Base-by-base conservation (phyloP, 30 jellyfish, hydroid and myxozoan genomes). In the Rhopilema esculentum region DNA sequence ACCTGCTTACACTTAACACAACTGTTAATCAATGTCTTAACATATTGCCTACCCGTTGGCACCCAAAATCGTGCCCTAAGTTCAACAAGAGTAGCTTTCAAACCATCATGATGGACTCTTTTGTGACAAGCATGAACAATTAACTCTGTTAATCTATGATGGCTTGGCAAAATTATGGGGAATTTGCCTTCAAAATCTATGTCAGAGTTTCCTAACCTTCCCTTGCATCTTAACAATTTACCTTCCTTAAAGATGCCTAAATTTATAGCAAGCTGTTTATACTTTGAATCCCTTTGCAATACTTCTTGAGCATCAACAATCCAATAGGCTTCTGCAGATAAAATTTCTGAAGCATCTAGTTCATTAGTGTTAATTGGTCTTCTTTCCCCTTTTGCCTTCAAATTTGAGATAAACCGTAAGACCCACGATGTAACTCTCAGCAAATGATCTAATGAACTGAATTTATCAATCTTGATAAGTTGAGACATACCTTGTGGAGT, bases 31-130 rank as follows among this genome's bases (percentile, higher is more conserved):
- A 75, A 76, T 33, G 28, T 23, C 8, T 48, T 75, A 21, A 75
- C 85, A 18, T 22, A 23, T 76, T 75, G 85, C 73, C 85, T 31
- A 8, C 85, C 85, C 26, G 21, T 75, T n/a, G 74, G 12, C 21
- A 75, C 32, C 85, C 85, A 75, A 75, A 28, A 0, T 50, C 75
- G 29, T 27, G 28, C 23, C 19, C 85, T 6, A 6, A 75, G 72
- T 16, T 75, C 20, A n/a, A 26, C 21, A 6, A 75, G 40, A 50
- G 85, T 75, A 17, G 74, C 71, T 8, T 33, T 30, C 16, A 75
- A 22, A 8, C 85, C 85, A 40, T n/a, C 17, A 40, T 30, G 85
- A 49, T 48, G 75, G 76, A 75, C 80, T 24, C 85, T 16, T 12
- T 75, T 33, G 73, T 27, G 85, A 22, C 85, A 75, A 22, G 29